Base-by-base conservation (phyloP, 2,113 vertebrate species). In the Hyperopisus bebe region DNA sequence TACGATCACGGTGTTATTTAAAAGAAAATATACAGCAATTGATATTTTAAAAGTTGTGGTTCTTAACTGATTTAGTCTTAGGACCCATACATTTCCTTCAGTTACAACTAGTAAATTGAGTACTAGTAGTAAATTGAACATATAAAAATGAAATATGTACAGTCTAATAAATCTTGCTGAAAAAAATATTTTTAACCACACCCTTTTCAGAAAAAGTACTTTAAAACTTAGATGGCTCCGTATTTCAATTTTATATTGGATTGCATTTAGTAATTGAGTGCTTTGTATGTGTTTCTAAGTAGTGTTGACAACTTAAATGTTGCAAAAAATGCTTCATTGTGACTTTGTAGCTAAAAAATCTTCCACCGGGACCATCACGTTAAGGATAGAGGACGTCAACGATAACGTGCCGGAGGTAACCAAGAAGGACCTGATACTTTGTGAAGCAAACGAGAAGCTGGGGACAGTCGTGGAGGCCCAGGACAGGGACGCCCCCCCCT, bases 291-390 rank as follows among this genome's bases (percentile, higher is more conserved):
- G 4, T 44, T 46, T 84, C 9, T 47, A 24, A n/a, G 21, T 24
- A 35, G 11, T 86, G 15, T 50, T 35, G 84, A 39, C 58, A 10
- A 35, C 27, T 58, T 89, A 47, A 9, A 44, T 24, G n/a, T 55
- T 83, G 9, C 13, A 55, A 55, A 53, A 82, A 42, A 53, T 42
- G 13, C 10, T 31, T 70, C 80, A 87, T 66, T 4, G 77, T 88
- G 82, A 92, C 88, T 89, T 3, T 91, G 0, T 90, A 97, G 97
- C 87, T 94, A 94, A 95, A n/a, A 96, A 96, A 93, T 94, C 94
- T 11, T 96, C 96, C 87, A 96, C 95, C 4, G 97, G 97, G 87
- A 96, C 94, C 6, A 89, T 98, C n/a, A 90, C 96, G 3, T 92
- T 97, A 90, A 90, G 91, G 91, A 90, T 97, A 1, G 91, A 93